These are phyloP conservation scores for Gastrophryne carolinensis DNA, from an alignment of 2,797 vertebrate species.

Conservation along the genomic window DNA sequence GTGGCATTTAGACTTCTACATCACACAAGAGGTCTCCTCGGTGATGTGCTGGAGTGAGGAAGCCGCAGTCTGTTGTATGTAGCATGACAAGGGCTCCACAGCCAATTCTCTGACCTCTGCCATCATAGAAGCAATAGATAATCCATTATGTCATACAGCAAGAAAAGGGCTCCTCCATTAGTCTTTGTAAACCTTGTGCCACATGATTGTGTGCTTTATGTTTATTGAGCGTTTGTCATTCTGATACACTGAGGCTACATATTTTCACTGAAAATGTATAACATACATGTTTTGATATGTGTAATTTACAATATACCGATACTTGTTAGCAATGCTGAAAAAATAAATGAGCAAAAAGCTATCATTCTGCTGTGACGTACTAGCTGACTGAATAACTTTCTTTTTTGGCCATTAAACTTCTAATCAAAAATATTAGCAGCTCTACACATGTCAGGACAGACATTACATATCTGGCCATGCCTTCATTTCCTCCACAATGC, in stretches of 20 bases:
- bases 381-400: no score
- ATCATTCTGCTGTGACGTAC: background rate
- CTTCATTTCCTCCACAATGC: no score
- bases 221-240: background rate
- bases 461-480: no score
- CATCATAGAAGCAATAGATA: background rate
- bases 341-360: background rate
- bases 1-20: background rate
- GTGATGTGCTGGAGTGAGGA: background rate
- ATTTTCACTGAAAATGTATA: background rate
- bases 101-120: background rate
- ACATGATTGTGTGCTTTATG: background rate
- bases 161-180: conserved; percentile 18
- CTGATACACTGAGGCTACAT: background rate
- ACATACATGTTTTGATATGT: background rate
- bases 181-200: background rate
- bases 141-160: conserved; percentile 7
- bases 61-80: background rate
- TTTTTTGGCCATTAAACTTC: no score
- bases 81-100: background rate
- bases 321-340: background rate
- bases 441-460: no score
- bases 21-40: background rate
- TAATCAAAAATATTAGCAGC: no score
- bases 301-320: background rate